These are phyloP conservation scores for Halcyon leucocephala DNA, from an alignment of 2,797 vertebrate species.

Conservation along the genomic window DNA sequence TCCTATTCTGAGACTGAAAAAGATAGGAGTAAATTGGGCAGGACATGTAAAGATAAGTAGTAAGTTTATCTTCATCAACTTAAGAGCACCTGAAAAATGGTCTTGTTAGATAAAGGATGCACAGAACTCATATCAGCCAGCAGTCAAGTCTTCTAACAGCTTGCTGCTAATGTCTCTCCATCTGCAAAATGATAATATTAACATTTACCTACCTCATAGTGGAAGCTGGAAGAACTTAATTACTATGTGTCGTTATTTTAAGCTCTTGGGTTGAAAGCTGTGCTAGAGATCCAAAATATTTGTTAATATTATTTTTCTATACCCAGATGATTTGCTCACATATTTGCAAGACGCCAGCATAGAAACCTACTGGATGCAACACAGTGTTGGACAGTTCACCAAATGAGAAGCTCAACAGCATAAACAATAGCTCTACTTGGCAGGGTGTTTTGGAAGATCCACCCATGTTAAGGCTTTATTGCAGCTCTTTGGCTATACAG, in stretches of 20 bases:
- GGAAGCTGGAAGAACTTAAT: slow-evolving; percentile 30
- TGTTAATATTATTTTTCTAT: not conserved
- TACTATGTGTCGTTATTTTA: slow-evolving; percentile 17
- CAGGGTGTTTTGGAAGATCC: not conserved
- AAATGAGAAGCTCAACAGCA: not conserved
- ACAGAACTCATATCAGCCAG: not conserved
- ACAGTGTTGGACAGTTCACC: not conserved
- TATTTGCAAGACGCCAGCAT: not conserved
- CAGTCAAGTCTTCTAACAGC: not conserved
- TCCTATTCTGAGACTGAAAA: not conserved
- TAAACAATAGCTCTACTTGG: not conserved
- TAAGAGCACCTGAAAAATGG: not conserved
- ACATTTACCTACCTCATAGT: not conserved
- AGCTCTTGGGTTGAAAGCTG: slow-evolving; percentile 8
- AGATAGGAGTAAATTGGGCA: not conserved
- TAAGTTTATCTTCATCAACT: not conserved
- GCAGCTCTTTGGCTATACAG: not conserved
- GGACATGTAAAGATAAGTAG: not conserved
- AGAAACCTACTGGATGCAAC: not conserved
- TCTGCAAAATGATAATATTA: not conserved
- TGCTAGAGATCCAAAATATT: not conserved
- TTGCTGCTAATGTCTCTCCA: not conserved
- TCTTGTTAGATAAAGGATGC: not conserved
- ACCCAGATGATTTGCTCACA: not conserved
- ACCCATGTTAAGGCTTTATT: not conserved